A percentile compares a stretch with the other conserved stretches of the same genome.
Conservation (phyloP, 92 coral and sea anemone species). For the Montipora capitata region DNA sequence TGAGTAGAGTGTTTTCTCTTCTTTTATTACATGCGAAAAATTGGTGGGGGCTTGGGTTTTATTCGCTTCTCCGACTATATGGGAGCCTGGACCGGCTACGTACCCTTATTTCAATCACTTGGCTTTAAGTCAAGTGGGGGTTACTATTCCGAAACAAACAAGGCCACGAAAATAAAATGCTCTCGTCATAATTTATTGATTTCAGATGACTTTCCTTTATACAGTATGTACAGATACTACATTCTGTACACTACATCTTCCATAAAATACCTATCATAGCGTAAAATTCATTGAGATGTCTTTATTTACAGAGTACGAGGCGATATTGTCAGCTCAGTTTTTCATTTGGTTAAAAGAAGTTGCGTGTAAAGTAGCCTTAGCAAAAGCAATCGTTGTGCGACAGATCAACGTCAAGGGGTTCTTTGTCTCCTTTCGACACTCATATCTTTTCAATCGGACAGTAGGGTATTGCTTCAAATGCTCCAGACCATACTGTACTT, state of each 20-base stretch:
- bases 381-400: background rate
- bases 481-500: too few relatives aligned
- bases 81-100: too few relatives aligned
- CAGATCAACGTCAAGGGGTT: background rate
- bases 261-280: conserved; percentile 28
- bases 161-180: conserved; percentile 15
- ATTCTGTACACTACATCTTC: conserved; percentile 34
- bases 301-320: background rate
- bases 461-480: too few relatives aligned
- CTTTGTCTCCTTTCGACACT: too few relatives aligned
- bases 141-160: background rate
- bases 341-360: background rate
- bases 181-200: conserved; percentile 25
- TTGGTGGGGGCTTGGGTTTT: too few relatives aligned
- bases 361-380: background rate
- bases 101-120: too few relatives aligned
- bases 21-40: too few relatives aligned
- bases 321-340: background rate
- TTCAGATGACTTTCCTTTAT: background rate
- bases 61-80: too few relatives aligned
- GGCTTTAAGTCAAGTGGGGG: too few relatives aligned
- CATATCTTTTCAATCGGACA: too few relatives aligned
- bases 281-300: conserved; percentile 6
- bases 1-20: too few relatives aligned
- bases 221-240: conserved; percentile 26